These are phyloP conservation scores for Bungarus multicinctus DNA, from an alignment of 2,113 vertebrate species.

Conservation along the genomic window DNA sequence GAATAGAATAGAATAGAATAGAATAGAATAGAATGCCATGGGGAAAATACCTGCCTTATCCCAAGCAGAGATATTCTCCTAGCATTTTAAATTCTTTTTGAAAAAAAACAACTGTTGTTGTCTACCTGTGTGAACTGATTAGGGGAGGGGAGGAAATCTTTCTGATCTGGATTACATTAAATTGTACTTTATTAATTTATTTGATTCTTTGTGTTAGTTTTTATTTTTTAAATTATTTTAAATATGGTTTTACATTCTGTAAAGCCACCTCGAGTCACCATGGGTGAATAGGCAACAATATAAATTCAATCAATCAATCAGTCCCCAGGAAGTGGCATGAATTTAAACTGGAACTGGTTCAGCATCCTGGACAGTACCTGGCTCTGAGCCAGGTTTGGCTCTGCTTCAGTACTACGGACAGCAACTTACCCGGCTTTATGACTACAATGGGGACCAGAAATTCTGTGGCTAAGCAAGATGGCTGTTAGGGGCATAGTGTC, in stretches of 20 bases:
- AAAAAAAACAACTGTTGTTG: background rate
- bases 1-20: too few relatives aligned
- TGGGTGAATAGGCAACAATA: too few relatives aligned
- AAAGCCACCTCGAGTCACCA: too few relatives aligned
- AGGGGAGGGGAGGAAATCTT: background rate
- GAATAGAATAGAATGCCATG: too few relatives aligned
- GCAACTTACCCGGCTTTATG: background rate
- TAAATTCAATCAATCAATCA: too few relatives aligned
- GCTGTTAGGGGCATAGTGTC: background rate
- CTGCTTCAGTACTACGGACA: background rate
- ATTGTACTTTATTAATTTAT: too few relatives aligned
- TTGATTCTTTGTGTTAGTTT: too few relatives aligned
- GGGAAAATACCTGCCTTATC: too few relatives aligned
- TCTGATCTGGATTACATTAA: background rate
- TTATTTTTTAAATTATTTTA: too few relatives aligned
- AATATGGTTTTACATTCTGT: too few relatives aligned
- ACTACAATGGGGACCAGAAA: background rate
- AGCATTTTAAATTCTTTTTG: background rate
- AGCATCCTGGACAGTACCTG: background rate
- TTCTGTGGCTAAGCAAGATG: background rate
- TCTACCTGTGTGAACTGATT: background rate
- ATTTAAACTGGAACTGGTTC: background rate
- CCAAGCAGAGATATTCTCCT: background rate
- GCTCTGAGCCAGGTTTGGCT: background rate
- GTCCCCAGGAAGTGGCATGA: background rate